Evolutionary conservation across 2,113 vertebrate species (phyloP), one percentile per base, ranked within the genome.

Genomic region (Xerus inauris): DNA sequence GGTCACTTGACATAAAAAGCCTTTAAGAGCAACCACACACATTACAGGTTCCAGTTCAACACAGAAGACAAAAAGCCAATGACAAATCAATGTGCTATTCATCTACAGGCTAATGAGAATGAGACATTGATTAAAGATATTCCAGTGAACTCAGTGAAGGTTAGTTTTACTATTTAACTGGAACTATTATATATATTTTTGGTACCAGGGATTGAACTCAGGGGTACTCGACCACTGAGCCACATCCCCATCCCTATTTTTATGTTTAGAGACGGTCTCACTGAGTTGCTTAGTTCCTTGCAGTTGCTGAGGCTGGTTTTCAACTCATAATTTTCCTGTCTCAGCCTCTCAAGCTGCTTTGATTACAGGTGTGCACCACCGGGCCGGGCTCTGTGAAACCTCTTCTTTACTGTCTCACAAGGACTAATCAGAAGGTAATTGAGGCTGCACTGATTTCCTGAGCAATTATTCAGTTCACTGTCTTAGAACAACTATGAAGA

Each of bases 11-110:
- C 26, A 62, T 17, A 91, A 97, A 72, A 72, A 99, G 99, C 93
- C 98, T 99, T 64, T 98, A 99, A 95, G 99, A 98, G 69, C 97
- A 98, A 67, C 89, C 90, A 99, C 99, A 99, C 99, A 99, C 97
- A 99, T 99, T 99, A 99, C 99, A 99, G 99, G 99, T n/a, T 99
- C 99, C 71, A 97, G 97, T 76, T 99, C 99, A 0, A 99, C 99
- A 98, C 99, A 99, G 97, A 99, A 99, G 99, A 99, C 99, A 95
- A 99, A 99, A 94, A 51, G n/a, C 28, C 81, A 67, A 32, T 40
- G 73, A 99, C 99, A 5, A 99, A 97, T 97, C 99, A 99, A 81
- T 99, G 99, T 96, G 99, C 99, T 3, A 99, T 99, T 87, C 99
- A 99, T 42, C 89, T 99, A 3, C 99, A 99, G 92, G 98, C 99